Base-by-base conservation (phyloP, 2,888 invertebrate species). In the Diarsia dahlii region DNA sequence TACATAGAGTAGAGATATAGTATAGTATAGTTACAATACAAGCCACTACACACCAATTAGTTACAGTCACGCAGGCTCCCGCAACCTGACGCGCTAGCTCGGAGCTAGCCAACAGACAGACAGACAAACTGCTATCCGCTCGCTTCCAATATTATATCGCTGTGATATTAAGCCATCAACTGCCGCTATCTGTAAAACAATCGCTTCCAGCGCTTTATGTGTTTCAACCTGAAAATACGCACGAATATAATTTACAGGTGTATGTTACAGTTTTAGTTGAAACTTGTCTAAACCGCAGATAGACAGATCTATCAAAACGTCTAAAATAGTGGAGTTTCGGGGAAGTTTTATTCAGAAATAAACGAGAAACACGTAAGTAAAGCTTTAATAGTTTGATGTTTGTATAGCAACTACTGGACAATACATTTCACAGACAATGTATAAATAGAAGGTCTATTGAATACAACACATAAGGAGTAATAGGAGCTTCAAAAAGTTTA, bases 111-210 rank as follows among this genome's bases (percentile, higher is more conserved):
- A 67, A 62, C 45, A 34, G 4, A 13, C 56, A 39, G 28, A 28
- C 28, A 28, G 28, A 28, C 28, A 28, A 2, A 28, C 28, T 28
- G 28, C 28, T 28, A 28, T 28, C 28, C 28, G 28, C 28, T 28
- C 28, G 28, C 28, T 28, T 28, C 28, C 28, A 28, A 28, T 28
- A 5, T 39, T 39, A 5, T 39, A 39, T 39, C 39, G 39, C 39
- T 39, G 39, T 39, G 39, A 39, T 39, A 39, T 39, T 66, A 46
- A 67, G 62, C 23, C 60, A 39, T 75, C 60, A 62, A 76, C 58
- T 54, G 58, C 56, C 58, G 50, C 13, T 50, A 63, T 63, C 73
- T 80, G 46, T 65, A 39, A 52, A 72, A 72, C 65, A 74, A 63
- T n/a, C n/a, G 23, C 58, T 48, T 45, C 18, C 52, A 46, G 45